phyloP scores from a whole-genome alignment of 2,113 vertebrate species.

The Dunckerocampus dactyliophorus region DNA sequence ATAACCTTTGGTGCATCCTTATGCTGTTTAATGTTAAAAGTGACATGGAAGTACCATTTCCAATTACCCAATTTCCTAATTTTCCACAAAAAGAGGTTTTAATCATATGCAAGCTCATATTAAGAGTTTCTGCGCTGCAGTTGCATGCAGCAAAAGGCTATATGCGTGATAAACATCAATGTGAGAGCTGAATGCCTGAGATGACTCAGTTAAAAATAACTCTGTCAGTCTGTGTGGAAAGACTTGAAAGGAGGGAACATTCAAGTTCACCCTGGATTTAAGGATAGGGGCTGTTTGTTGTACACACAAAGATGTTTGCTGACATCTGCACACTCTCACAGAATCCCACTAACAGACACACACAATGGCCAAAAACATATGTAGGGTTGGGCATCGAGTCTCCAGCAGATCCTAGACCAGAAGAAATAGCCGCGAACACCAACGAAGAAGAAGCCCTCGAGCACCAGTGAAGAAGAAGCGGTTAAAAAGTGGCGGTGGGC shows the following conservation, averaged over 20 bases:
- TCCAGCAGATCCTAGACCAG: too few relatives aligned
- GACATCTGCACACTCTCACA: conserved; percentile 48
- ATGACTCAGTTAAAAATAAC: conserved; percentile 39
- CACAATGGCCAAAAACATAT: conserved; percentile 37
- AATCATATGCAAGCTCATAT: conserved; percentile 1
- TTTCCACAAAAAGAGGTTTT: background rate
- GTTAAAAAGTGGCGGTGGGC: too few relatives aligned
- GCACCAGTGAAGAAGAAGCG: too few relatives aligned
- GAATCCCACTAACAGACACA: conserved; percentile 15
- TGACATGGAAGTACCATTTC: conserved; percentile 21
- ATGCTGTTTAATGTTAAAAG: conserved; percentile 5
- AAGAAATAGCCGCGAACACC: too few relatives aligned
- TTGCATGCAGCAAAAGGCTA: background rate
- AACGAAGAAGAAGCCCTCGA: too few relatives aligned
- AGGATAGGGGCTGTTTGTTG: conserved; percentile 49
- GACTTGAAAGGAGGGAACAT: conserved; percentile 51
- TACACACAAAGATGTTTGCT: conserved; percentile 57
- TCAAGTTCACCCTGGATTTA: conserved; percentile 55
- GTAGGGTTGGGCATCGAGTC: conserved; percentile 3
- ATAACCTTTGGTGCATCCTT: background rate
- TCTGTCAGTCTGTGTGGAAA: conserved; percentile 32
- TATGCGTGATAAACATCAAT: conserved; percentile 27
- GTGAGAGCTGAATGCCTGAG: conserved; percentile 5
- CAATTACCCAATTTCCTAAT: background rate
- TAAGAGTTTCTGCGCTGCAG: background rate